These are phyloP conservation scores for Melanargia galathea DNA, from an alignment of 2,888 invertebrate species.

Conservation along the genomic window DNA sequence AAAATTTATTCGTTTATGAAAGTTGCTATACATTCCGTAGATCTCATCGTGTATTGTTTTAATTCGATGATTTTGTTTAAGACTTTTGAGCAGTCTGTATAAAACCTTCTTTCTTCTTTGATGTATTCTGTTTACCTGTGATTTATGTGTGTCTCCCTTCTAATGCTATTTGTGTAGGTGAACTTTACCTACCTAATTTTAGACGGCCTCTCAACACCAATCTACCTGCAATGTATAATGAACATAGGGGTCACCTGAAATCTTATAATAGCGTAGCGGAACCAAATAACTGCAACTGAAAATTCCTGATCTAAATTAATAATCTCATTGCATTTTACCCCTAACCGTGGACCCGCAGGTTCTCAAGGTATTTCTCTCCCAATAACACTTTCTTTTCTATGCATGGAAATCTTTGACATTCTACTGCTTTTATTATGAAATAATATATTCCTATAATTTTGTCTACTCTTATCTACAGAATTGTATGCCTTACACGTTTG, in stretches of 20 bases:
- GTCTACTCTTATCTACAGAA: slow-evolving; percentile 24
- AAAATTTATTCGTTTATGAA: neutral
- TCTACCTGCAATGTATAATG: slow-evolving; percentile 51
- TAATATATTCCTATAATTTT: slow-evolving; percentile 34
- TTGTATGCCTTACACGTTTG: slow-evolving; percentile 35
- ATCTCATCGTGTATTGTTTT: slow-evolving; percentile 58
- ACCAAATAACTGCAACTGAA: slow-evolving; percentile 57
- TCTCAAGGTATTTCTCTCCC: slow-evolving; percentile 83
- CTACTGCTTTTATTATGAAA: slow-evolving; percentile 49
- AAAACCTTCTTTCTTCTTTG: slow-evolving; percentile 65
- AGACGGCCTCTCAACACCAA: slow-evolving; percentile 56
- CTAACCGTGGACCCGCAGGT: slow-evolving; percentile 82
- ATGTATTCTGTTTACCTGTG: slow-evolving; percentile 74
- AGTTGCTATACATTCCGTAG: neutral
- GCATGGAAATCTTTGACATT: slow-evolving; percentile 63
- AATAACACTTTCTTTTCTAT: slow-evolving; percentile 76
- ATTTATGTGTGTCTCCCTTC: slow-evolving; percentile 68
- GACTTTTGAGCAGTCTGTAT: slow-evolving; percentile 54
- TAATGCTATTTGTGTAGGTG: slow-evolving; percentile 58
- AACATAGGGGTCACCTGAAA: slow-evolving; percentile 74
- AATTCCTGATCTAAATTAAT: slow-evolving; percentile 77
- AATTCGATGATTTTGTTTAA: slow-evolving; percentile 49
- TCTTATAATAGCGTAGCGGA: slow-evolving; percentile 56
- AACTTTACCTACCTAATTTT: slow-evolving; percentile 59
- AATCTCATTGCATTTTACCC: slow-evolving; percentile 78